Evolutionary conservation across 92 coral and sea anemone genomes (phyloP).

Genomic region (Meandrina meandrites): DNA sequence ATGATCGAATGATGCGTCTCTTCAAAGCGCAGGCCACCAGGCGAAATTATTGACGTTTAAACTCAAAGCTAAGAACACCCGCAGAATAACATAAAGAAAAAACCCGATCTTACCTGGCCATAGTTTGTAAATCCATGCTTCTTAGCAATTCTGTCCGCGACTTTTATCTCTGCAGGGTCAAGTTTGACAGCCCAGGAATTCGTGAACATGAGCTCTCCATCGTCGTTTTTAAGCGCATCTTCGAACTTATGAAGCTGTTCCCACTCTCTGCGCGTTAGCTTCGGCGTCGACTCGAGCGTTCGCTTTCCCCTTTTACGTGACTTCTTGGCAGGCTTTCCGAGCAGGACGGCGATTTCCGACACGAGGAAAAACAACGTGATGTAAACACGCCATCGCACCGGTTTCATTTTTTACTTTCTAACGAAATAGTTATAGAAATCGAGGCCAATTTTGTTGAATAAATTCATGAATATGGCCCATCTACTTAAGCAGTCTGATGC

Average conservation of each 20-base stretch:
- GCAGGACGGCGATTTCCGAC: conserved; percentile 33
- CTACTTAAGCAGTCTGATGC: conserved; percentile 91
- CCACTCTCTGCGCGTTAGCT: conserved; percentile 88
- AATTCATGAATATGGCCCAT: conserved; percentile 58
- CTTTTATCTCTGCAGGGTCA: conserved; percentile 93
- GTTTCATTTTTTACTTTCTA: conserved; percentile 45
- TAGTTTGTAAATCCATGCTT: conserved; percentile 95
- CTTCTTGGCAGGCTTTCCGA: conserved; percentile 46
- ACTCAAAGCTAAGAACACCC: conserved; percentile 31
- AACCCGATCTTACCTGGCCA: conserved; percentile 80
- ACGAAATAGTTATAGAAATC: conserved; percentile 42
- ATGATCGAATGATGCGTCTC: background rate
- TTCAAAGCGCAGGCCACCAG: background rate
- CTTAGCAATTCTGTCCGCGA: conserved; percentile 90
- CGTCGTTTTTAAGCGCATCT: conserved; percentile 94
- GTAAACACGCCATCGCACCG: conserved; percentile 48
- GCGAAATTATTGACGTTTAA: conserved; percentile 28
- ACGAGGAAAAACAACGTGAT: conserved; percentile 34
- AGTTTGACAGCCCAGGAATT: conserved; percentile 97
- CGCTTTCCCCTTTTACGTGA: conserved; percentile 46
- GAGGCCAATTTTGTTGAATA: conserved; percentile 57
- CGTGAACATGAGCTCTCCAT: conserved; percentile 85
- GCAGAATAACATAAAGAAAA: conserved; percentile 37
- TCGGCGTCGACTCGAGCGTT: conserved; percentile 51
- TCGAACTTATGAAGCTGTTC: conserved; percentile 91